phyloP scores from a whole-genome alignment of 2,113 vertebrate species.

The Coracopsis vasa region DNA sequence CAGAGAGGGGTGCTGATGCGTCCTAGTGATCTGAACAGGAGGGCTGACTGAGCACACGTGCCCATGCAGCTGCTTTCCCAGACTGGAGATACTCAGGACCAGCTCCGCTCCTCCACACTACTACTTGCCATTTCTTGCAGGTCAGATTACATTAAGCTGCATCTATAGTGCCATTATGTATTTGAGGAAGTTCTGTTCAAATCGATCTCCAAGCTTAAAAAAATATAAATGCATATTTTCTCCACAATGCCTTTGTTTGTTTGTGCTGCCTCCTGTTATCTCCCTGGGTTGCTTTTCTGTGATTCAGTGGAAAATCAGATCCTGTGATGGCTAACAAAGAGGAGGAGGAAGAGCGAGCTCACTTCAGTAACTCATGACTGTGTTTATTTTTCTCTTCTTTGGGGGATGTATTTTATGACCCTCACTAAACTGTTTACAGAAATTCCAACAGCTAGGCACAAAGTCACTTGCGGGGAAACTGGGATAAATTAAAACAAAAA shows the following conservation, averaged over 20 bases:
- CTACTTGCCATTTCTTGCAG: background rate
- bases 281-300: background rate
- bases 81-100: background rate
- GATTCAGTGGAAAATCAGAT: slow-evolving; percentile 14
- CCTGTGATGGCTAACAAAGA: background rate
- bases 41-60: background rate
- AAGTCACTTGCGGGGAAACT: slow-evolving; percentile 25
- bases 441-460: background rate
- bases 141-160: background rate
- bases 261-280: background rate
- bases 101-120: background rate
- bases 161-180: background rate
- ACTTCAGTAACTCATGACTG: background rate
- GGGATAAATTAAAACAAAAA: slow-evolving; percentile 11
- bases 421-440: slow-evolving; percentile 35
- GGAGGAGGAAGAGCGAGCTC: background rate
- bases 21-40: background rate
- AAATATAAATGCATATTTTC: background rate
- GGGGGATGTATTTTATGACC: slow-evolving; percentile 43
- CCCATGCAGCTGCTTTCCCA: background rate
- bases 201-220: background rate
- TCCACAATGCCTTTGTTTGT: background rate
- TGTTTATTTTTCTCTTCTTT: slow-evolving; percentile 36
- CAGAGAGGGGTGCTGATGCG: too few species aligned
- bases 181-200: background rate